Evolutionary conservation across 2,113 vertebrate genomes (phyloP).

Genomic region (Petrocephalus zakoni): DNA sequence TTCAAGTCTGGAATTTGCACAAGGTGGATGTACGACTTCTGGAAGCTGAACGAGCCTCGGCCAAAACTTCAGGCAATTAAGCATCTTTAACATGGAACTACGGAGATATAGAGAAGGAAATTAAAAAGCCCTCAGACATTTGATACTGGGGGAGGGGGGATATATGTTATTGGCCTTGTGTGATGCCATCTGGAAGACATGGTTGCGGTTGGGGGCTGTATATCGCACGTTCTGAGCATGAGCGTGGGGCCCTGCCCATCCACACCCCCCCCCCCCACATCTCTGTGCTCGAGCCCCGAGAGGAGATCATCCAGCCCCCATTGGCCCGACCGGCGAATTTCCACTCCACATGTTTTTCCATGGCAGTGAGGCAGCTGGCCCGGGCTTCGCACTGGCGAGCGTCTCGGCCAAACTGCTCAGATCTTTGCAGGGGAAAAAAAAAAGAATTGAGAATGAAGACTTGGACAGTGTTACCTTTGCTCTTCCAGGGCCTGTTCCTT

Average conservation of each 20-base stretch:
- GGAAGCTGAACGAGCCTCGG: neutral
- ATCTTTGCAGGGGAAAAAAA: neutral
- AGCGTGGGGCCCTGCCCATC: neutral
- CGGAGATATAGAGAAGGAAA: neutral
- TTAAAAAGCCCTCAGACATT: constrained; percentile 8
- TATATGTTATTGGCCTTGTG: constrained; percentile 36
- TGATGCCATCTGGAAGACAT: constrained; percentile 44
- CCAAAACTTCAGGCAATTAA: neutral
- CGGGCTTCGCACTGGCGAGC: constrained; percentile 15
- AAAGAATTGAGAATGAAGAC: neutral
- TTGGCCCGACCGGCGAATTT: constrained; percentile 46
- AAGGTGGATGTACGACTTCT: neutral
- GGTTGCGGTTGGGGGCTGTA: constrained; percentile 38
- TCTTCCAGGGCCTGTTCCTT: neutral
- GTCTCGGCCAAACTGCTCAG: neutral
- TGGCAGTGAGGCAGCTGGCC: constrained; percentile 44
- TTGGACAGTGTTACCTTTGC: neutral
- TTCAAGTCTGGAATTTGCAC: neutral
- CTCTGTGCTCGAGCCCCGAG: constrained; percentile 25
- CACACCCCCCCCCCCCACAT: constrained; percentile 14
- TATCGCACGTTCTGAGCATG: neutral
- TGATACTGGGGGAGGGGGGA: constrained; percentile 5
- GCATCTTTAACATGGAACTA: neutral
- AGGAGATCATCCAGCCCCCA: constrained; percentile 40
- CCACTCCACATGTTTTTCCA: constrained; percentile 43